Conservation (phyloP, 2,888 invertebrate genomes). For the Trichacis sp. region DNA sequence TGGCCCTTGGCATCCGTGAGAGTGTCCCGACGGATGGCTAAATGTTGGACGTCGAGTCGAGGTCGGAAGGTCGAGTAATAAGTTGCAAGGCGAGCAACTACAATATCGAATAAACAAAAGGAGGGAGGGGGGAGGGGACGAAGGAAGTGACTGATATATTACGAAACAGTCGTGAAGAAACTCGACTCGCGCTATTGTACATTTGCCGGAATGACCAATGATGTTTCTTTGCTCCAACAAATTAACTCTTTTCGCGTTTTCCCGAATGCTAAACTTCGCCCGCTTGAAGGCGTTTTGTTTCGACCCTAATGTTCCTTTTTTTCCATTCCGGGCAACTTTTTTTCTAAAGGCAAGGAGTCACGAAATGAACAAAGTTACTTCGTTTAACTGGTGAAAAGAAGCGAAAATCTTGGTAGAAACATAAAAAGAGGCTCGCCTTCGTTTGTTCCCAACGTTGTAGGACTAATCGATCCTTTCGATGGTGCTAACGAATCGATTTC, state of each 20-base stretch:
- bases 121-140: constrained; percentile 4
- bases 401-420: constrained; percentile 3
- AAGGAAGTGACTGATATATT: constrained; percentile 9
- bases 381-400: neutral
- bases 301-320: no score
- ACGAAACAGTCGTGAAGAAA: constrained; percentile 8
- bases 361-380: neutral
- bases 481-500: constrained; percentile 8
- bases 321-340: neutral
- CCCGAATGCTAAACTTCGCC: neutral
- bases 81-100: constrained; percentile 13
- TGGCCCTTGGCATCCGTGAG: constrained; percentile 36
- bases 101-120: constrained; percentile 11
- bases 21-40: constrained; percentile 12
- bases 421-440: constrained; percentile 9
- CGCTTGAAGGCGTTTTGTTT: neutral
- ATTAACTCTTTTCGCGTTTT: neutral
- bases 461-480: constrained; percentile 10
- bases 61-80: constrained; percentile 53
- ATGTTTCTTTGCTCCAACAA: neutral
- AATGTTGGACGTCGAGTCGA: constrained; percentile 10
- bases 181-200: neutral
- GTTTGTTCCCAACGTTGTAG: constrained; percentile 4
- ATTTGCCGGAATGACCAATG: neutral
- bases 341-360: neutral